These are phyloP conservation scores for Pangasius mekongensis DNA, from an alignment of 2,797 vertebrate genomes.

Conservation along the genomic window DNA sequence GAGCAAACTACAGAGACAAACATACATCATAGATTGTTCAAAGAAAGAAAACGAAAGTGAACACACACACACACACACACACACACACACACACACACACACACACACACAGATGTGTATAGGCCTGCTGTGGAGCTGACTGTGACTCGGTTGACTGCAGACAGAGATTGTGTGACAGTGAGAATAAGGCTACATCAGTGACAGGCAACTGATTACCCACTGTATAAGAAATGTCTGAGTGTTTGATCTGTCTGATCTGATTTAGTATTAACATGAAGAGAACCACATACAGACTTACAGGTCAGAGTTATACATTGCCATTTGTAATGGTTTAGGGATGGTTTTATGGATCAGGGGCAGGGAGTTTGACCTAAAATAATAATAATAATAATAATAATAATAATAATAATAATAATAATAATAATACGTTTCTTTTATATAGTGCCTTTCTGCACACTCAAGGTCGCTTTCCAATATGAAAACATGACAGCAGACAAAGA, in stretches of 20 bases:
- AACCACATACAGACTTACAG: neutral
- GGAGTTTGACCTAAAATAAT: neutral
- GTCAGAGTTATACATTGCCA: neutral
- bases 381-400: too few species aligned
- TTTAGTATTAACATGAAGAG: constrained; percentile 1
- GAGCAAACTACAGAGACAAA: constrained; percentile 35
- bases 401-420: too few species aligned
- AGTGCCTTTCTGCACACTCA: too few species aligned
- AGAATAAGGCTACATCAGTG: constrained; percentile 32
- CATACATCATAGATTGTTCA: constrained; percentile 15
- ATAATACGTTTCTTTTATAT: too few species aligned
- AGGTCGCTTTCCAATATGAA: too few species aligned
- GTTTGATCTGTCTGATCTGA: constrained; percentile 21
- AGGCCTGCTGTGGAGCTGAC: constrained; percentile 28
- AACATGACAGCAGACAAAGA: too few species aligned
- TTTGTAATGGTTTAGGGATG: neutral
- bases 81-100: constrained; percentile 31
- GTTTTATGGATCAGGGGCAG: too few species aligned
- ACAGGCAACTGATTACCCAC: constrained; percentile 27
- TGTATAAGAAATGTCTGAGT: constrained; percentile 19
- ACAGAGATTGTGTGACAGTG: constrained; percentile 41
- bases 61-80: constrained; percentile 18
- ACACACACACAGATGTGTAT: constrained; percentile 8
- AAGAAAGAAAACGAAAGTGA: constrained; percentile 38
- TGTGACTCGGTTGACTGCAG: constrained; percentile 37